Evolutionary conservation across 1,140 invertebrate species (phyloP).

Genomic region (Steinernema khuongi): DNA sequence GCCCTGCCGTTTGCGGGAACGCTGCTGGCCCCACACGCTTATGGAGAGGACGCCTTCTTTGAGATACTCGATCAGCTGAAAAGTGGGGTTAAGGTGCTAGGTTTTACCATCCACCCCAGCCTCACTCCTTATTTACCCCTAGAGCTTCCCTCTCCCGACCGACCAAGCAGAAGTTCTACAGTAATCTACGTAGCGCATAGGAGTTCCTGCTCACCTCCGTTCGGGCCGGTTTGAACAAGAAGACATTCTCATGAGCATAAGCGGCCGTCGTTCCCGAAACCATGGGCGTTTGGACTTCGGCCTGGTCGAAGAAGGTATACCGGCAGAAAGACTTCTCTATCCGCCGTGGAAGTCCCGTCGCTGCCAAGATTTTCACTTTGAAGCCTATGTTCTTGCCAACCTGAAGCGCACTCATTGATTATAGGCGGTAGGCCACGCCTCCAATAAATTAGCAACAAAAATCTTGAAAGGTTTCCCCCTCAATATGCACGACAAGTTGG

Average conservation of each 20-base stretch:
- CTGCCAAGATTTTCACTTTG: slow-evolving; percentile 56
- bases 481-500: background rate
- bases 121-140: too few relatives aligned
- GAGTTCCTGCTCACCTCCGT: slow-evolving; percentile 58
- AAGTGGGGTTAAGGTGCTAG: slow-evolving; percentile 21
- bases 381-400: slow-evolving; percentile 54
- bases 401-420: slow-evolving; percentile 37
- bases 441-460: slow-evolving; percentile 12
- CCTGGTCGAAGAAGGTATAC: slow-evolving; percentile 64
- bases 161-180: too few relatives aligned
- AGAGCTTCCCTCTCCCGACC: too few relatives aligned
- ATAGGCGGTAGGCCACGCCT: too few relatives aligned
- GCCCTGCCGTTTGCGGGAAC: slow-evolving; percentile 42
- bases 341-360: slow-evolving; percentile 47
- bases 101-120: background rate
- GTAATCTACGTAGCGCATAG: background rate
- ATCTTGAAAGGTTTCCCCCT: background rate
- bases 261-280: slow-evolving; percentile 63
- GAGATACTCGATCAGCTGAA: slow-evolving; percentile 63
- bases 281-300: slow-evolving; percentile 61
- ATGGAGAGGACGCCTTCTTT: slow-evolving; percentile 62
- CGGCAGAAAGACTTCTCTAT: slow-evolving; percentile 59
- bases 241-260: slow-evolving; percentile 63
- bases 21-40: slow-evolving; percentile 64
- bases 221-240: slow-evolving; percentile 60